Evolutionary conservation across 2,888 invertebrate genomes (phyloP).

Genomic region (Halocaridina rubra): DNA sequence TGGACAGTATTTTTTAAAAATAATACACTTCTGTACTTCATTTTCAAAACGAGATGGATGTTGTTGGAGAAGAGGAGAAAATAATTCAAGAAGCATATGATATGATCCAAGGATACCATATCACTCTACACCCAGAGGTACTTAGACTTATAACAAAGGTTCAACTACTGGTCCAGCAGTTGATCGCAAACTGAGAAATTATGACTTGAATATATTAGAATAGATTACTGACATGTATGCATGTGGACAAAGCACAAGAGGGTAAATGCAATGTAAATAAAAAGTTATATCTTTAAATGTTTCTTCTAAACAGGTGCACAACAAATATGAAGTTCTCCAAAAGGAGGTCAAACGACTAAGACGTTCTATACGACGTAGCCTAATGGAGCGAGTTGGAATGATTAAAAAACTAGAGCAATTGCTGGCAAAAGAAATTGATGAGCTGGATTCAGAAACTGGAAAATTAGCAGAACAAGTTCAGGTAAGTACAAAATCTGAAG

Average conservation of each 20-base stretch:
- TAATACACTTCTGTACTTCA: too few relatives aligned
- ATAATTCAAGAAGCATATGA: constrained; percentile 40
- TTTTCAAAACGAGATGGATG: constrained; percentile 37
- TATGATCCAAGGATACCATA: constrained; percentile 57
- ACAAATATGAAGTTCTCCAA: constrained; percentile 59
- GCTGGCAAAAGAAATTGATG: constrained; percentile 57
- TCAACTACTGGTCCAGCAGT: too few relatives aligned
- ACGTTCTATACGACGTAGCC: constrained; percentile 50
- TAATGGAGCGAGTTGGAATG: constrained; percentile 51
- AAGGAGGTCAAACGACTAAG: constrained; percentile 54
- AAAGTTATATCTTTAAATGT: too few relatives aligned
- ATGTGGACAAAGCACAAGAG: too few relatives aligned
- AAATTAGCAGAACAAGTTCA: constrained; percentile 61
- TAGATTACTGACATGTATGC: too few relatives aligned
- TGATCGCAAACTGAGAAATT: too few relatives aligned
- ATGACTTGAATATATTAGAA: too few relatives aligned
- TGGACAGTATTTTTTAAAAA: too few relatives aligned
- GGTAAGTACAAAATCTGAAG: constrained; percentile 42
- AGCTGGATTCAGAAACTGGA: constrained; percentile 52
- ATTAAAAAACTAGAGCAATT: constrained; percentile 48
- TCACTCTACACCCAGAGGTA: constrained; percentile 56
- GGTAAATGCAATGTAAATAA: too few relatives aligned
- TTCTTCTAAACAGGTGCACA: constrained; percentile 50
- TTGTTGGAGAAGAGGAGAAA: constrained; percentile 31
- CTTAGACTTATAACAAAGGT: too few relatives aligned